Conservation (phyloP, 2,113 vertebrate species). For the Rynchops niger region DNA sequence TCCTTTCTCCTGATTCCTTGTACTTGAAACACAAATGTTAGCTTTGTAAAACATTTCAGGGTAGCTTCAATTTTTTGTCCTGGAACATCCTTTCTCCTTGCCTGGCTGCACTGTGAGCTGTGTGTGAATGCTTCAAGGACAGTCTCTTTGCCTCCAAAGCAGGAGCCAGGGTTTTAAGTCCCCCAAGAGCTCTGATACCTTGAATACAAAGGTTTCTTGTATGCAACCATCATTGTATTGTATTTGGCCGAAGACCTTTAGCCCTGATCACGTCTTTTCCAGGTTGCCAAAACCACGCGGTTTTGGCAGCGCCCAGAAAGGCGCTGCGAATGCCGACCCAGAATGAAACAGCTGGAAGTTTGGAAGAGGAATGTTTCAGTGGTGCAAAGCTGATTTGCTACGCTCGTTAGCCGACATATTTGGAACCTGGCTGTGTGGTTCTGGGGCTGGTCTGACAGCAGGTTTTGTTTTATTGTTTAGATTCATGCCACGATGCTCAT, state of each 20-base stretch:
- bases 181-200: accelerated
- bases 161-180: not conserved
- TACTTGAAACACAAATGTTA: not conserved
- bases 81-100: not conserved
- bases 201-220: not conserved
- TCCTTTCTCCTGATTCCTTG: not conserved
- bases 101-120: not conserved
- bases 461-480: constrained; percentile 21
- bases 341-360: constrained; percentile 57
- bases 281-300: not conserved
- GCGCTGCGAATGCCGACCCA: not conserved
- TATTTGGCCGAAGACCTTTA: not conserved
- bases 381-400: constrained; percentile 45
- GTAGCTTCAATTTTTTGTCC: not conserved
- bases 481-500: not conserved
- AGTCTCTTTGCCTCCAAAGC: not conserved
- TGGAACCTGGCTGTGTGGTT: constrained; percentile 13
- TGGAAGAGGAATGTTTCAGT: constrained; percentile 20
- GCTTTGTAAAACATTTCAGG: accelerated
- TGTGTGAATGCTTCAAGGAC: not conserved
- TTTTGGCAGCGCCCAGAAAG: not conserved
- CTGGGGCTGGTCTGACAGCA: not conserved
- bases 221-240: not conserved
- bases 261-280: not conserved
- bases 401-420: not conserved